These are phyloP conservation scores for Pilophorus perplexus DNA, from an alignment of 2,888 invertebrate species.

Conservation along the genomic window DNA sequence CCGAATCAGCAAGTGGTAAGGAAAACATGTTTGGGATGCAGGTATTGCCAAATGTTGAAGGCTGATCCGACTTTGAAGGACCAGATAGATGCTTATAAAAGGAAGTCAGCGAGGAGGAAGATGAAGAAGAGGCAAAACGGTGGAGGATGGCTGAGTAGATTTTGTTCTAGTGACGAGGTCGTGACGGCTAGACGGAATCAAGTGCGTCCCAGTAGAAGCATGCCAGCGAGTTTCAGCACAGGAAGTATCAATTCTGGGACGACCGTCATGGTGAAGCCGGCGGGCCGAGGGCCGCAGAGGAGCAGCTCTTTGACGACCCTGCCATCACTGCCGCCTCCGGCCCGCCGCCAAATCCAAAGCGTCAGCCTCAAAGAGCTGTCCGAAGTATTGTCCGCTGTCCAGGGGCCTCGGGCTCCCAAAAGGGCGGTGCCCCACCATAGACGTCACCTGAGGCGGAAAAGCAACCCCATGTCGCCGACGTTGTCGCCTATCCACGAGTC, in stretches of 20 bases:
- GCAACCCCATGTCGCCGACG: slow-evolving; percentile 53
- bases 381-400: slow-evolving; percentile 58
- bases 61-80: slow-evolving; percentile 46
- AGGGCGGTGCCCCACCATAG: slow-evolving; percentile 41
- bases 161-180: slow-evolving; percentile 37
- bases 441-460: slow-evolving; percentile 49
- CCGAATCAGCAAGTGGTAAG: slow-evolving; percentile 41
- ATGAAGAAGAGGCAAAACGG: slow-evolving; percentile 41
- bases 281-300: slow-evolving; percentile 42
- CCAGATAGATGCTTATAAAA: slow-evolving; percentile 46
- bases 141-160: slow-evolving; percentile 37
- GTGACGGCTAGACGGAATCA: slow-evolving; percentile 44
- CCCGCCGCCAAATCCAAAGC: slow-evolving; percentile 56
- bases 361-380: slow-evolving; percentile 58
- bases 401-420: slow-evolving; percentile 47
- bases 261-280: slow-evolving; percentile 35
- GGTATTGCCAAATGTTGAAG: slow-evolving; percentile 46
- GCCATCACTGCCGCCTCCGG: slow-evolving; percentile 56
- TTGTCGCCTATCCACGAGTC: slow-evolving; percentile 70
- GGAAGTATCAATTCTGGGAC: slow-evolving; percentile 44
- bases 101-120: slow-evolving; percentile 46
- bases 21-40: slow-evolving; percentile 47
- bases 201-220: slow-evolving; percentile 46
- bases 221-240: slow-evolving; percentile 46
- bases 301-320: slow-evolving; percentile 48